Evolutionary conservation across 2,888 invertebrate genomes (phyloP).

Genomic region (Eremobia ochroleuca): DNA sequence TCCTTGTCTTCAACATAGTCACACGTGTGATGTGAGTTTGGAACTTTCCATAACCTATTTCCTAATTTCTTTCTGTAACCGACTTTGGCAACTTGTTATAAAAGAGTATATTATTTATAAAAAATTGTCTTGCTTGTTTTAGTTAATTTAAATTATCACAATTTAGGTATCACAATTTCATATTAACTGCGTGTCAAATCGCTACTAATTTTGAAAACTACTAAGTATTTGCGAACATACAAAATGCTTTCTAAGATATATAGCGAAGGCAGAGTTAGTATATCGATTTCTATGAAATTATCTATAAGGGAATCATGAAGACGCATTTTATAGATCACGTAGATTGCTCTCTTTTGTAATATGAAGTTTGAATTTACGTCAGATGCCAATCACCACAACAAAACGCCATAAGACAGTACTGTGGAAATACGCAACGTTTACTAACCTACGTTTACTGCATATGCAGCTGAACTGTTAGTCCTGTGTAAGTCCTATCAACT

Average conservation of each 20-base stretch:
- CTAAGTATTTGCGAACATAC: neutral
- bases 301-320: neutral
- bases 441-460: neutral
- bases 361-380: neutral
- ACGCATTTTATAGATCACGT: neutral
- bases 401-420: neutral
- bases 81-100: neutral
- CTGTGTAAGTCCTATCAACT: conserved; percentile 26
- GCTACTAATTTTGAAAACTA: neutral
- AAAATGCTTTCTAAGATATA: neutral
- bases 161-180: neutral
- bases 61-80: neutral
- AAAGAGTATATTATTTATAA: neutral
- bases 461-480: neutral
- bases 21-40: neutral
- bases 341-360: neutral
- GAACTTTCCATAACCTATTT: neutral
- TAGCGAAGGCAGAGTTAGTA: neutral
- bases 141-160: neutral
- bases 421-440: neutral
- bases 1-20: neutral
- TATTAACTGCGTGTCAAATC: neutral
- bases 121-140: neutral
- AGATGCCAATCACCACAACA: neutral
- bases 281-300: neutral